Conservation (phyloP, 2,113 vertebrate species). For the Azemiops feae region DNA sequence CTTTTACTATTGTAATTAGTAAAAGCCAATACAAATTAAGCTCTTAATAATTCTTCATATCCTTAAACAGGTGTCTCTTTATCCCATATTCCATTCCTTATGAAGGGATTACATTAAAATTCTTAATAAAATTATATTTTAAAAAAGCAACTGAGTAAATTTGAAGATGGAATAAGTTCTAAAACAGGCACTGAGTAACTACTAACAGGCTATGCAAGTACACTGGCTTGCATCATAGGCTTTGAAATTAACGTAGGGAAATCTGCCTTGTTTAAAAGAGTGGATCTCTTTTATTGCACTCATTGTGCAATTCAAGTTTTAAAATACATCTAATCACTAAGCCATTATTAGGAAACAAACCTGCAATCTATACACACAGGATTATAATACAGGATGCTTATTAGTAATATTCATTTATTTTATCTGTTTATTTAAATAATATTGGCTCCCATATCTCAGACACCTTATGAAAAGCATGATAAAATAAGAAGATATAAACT, state of each 20-base stretch:
- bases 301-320: not conserved
- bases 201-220: not conserved
- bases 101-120: not conserved
- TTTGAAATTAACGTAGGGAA: not conserved
- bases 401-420: not conserved
- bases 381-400: not conserved
- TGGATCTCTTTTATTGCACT: not conserved
- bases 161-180: not conserved
- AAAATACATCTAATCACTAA: not conserved
- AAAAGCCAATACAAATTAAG: not conserved
- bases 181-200: not conserved
- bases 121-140: not conserved
- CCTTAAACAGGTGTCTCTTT: not conserved
- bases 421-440: not conserved
- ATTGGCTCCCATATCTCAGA: not conserved
- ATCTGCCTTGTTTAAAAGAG: not conserved
- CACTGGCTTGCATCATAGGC: not conserved
- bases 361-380: not conserved
- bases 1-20: not conserved
- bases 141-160: not conserved
- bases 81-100: not conserved
- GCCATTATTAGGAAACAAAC: not conserved
- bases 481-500: not conserved
- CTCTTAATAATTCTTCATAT: not conserved
- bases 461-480: not conserved